These are phyloP conservation scores for Danio aesculapii DNA, from an alignment of 2,797 vertebrate species.

Conservation along the genomic window DNA sequence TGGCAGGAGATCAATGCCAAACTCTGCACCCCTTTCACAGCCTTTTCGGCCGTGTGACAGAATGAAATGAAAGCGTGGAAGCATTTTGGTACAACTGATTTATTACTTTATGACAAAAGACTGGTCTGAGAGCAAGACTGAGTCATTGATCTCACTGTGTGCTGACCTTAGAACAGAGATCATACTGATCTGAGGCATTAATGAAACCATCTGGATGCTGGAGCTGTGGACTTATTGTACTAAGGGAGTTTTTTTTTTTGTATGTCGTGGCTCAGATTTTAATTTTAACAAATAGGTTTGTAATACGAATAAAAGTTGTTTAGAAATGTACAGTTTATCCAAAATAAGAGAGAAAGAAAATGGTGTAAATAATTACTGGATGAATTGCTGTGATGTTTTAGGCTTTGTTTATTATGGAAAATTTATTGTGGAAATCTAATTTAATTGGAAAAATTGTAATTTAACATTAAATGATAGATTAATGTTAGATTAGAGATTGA, in stretches of 20 bases:
- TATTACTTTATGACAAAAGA: slow-evolving; percentile 49
- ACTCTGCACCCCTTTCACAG: slow-evolving; percentile 69
- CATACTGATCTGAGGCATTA: not conserved
- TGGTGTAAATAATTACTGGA: not conserved
- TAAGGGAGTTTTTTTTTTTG: not conserved
- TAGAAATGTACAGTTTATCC: not conserved
- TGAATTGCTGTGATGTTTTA: not conserved
- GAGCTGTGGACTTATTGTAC: not conserved
- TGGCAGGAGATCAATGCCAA: slow-evolving; percentile 79
- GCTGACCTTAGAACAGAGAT: slow-evolving; percentile 38
- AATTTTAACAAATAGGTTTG: too few species aligned
- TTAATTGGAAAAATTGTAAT: not conserved
- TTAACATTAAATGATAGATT: not conserved
- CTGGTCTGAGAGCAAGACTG: slow-evolving; percentile 38
- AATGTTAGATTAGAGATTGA: not conserved
- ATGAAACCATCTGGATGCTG: not conserved
- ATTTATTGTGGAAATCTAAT: not conserved
- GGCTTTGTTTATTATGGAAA: not conserved
- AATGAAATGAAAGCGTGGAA: slow-evolving; percentile 73
- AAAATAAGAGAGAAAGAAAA: not conserved
- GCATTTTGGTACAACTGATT: slow-evolving; percentile 58
- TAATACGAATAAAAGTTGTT: not conserved
- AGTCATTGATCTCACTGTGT: slow-evolving; percentile 45
- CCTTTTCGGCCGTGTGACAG: slow-evolving; percentile 74
- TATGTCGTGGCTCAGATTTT: not conserved